These are phyloP conservation scores for Leptinotarsa peninsularis DNA, from an alignment of 2,888 invertebrate genomes.

Conservation along the genomic window DNA sequence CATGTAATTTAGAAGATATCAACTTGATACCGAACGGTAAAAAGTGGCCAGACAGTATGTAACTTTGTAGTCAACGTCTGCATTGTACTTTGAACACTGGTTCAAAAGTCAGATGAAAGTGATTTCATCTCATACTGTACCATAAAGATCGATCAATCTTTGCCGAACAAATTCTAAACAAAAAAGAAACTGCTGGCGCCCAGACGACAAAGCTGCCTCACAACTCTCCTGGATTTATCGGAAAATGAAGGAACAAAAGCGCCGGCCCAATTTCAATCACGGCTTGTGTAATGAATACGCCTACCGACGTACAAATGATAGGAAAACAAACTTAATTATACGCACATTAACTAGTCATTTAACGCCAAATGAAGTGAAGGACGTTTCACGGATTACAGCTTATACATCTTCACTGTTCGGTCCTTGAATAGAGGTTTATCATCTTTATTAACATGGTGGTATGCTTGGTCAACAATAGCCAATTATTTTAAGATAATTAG, in stretches of 20 bases:
- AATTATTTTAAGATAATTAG: neutral
- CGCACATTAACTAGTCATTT: constrained; percentile 42
- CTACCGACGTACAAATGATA: constrained; percentile 45
- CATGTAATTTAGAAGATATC: no score
- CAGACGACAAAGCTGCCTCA: constrained; percentile 8
- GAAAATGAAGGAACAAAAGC: constrained; percentile 44
- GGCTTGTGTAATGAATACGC: constrained; percentile 46
- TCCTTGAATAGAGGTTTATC: constrained; percentile 1
- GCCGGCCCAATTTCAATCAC: constrained; percentile 43
- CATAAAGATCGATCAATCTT: neutral
- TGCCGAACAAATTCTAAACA: neutral
- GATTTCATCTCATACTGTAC: no score
- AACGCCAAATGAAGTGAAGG: constrained; percentile 22
- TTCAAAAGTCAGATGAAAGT: no score
- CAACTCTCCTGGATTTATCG: constrained; percentile 35
- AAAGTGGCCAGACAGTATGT: no score
- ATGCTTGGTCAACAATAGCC: neutral
- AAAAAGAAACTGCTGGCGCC: constrained; percentile 10
- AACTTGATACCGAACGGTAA: no score
- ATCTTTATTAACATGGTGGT: neutral
- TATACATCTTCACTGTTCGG: constrained; percentile 7
- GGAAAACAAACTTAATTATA: constrained; percentile 50
- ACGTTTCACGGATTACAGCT: neutral
- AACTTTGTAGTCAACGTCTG: no score
- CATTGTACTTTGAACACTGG: no score